Percentiles rank a stretch among this genome's conserved stretches.
phyloP scores from a whole-genome alignment of 2,888 invertebrate genomes.

The Xestia sexstrigata region DNA sequence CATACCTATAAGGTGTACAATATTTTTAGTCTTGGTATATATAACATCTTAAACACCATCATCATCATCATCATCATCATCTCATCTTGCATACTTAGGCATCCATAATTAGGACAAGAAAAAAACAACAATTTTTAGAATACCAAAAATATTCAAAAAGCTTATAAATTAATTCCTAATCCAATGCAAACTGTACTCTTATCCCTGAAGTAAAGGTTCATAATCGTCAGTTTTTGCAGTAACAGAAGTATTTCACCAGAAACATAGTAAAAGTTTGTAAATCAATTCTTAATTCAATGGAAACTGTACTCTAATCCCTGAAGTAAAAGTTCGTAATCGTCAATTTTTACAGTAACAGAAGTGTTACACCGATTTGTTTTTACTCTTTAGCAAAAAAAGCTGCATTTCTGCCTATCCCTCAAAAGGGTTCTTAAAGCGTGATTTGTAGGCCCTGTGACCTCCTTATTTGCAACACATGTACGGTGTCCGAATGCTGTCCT shows the following conservation, averaged over 20 bases:
- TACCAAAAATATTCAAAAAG: background rate
- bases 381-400: background rate
- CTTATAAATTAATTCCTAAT: background rate
- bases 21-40: too few relatives aligned
- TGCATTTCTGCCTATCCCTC: background rate
- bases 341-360: background rate
- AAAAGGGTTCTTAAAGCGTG: background rate
- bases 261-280: background rate
- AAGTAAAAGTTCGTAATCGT: background rate
- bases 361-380: background rate
- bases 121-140: background rate
- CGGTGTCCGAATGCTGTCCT: constrained; percentile 67
- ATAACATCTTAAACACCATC: too few relatives aligned
- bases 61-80: too few relatives aligned
- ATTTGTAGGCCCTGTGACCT: constrained; percentile 23
- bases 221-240: background rate
- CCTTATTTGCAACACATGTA: constrained; percentile 56
- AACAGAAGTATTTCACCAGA: background rate
- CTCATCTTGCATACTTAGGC: too few relatives aligned
- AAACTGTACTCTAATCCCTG: background rate
- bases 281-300: background rate
- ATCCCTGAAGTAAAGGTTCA: background rate
- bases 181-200: constrained; percentile 1
- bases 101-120: background rate
- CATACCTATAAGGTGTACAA: too few relatives aligned